A percentile compares a stretch with the other conserved stretches of the same genome.
Evolutionary conservation across 2,113 vertebrate genomes (phyloP).

Genomic region (Pituophis catenifer): DNA sequence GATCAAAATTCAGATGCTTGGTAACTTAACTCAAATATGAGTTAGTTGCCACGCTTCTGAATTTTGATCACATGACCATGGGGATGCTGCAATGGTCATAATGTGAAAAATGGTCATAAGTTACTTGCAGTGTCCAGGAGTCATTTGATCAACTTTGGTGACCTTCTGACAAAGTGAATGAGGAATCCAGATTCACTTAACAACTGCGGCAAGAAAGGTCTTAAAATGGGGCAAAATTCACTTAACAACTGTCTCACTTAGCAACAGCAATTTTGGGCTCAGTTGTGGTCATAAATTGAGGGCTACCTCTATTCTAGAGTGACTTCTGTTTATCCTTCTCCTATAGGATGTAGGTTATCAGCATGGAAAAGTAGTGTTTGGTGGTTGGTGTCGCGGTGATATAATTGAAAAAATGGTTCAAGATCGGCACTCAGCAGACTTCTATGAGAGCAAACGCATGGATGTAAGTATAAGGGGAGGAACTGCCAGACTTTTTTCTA

Average conservation of each 20-base stretch:
- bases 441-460: constrained; percentile 84
- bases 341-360: constrained; percentile 88
- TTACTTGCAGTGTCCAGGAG: neutral
- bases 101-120: neutral
- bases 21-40: too few species aligned
- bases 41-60: too few species aligned
- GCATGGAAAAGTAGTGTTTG: constrained; percentile 88
- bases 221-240: neutral
- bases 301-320: neutral
- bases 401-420: constrained; percentile 92
- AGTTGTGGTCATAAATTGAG: neutral
- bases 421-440: constrained; percentile 83
- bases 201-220: neutral
- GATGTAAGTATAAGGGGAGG: constrained; percentile 73
- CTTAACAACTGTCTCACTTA: neutral
- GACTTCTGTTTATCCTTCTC: neutral
- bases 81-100: too few species aligned
- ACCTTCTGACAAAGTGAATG: neutral
- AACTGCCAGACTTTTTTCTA: neutral
- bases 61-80: too few species aligned
- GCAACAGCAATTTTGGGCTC: neutral
- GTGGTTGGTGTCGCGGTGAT: constrained; percentile 85
- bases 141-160: neutral
- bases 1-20: too few species aligned
- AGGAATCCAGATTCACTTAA: neutral